phyloP scores from a whole-genome alignment of 2,113 vertebrate species.

The Bujurquina vittata region DNA sequence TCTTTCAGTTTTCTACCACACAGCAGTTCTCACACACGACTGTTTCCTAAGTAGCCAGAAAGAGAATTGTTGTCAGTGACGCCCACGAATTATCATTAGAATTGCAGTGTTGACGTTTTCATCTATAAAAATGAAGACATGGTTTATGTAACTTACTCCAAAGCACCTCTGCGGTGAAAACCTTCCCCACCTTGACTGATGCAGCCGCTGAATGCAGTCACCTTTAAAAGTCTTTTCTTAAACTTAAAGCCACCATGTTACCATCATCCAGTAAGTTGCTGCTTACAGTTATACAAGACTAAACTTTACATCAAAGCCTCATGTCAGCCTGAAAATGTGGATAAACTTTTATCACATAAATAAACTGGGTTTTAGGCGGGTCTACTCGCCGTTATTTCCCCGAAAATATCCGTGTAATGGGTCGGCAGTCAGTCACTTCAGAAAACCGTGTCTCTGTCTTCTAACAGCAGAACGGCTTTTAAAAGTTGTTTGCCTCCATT shows the following conservation, averaged over 20 bases:
- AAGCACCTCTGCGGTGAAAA: background rate
- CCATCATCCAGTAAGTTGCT: background rate
- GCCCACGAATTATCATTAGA: background rate
- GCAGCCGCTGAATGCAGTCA: background rate
- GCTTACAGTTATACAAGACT: background rate
- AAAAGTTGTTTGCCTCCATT: constrained; percentile 40
- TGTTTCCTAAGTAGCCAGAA: background rate
- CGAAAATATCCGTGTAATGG: background rate
- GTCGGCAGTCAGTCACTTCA: background rate
- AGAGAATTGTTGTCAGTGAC: background rate
- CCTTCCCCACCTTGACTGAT: background rate
- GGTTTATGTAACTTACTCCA: background rate
- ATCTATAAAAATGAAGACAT: fast-evolving
- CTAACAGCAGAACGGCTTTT: constrained; percentile 4
- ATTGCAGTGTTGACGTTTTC: background rate
- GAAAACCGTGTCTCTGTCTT: background rate
- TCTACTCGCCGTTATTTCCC: background rate
- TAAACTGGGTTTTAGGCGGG: background rate
- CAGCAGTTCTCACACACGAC: background rate
- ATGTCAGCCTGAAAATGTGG: background rate
- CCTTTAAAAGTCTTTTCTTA: background rate
- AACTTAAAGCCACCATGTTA: background rate
- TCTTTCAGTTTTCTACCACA: background rate
- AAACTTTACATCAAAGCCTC: constrained; percentile 1
- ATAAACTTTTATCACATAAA: constrained; percentile 5